phyloP scores from a whole-genome alignment of 2,888 invertebrate genomes.

The Temnothorax unifasciatus region DNA sequence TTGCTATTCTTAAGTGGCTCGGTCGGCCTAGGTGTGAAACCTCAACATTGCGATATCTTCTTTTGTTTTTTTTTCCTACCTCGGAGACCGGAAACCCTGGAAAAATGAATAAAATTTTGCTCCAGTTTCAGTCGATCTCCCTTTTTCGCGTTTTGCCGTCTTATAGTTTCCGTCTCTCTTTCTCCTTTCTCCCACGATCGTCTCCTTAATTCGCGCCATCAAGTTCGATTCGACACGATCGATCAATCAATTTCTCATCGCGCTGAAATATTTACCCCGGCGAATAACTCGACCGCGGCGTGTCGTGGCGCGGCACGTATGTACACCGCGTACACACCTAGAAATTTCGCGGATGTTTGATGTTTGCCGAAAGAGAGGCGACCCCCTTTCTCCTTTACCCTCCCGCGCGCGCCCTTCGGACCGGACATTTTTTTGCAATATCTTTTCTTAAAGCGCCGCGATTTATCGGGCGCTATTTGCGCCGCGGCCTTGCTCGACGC shows the following conservation, averaged over 20 bases:
- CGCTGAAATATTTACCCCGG: constrained; percentile 34
- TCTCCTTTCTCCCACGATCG: too few relatives aligned
- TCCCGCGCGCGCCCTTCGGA: not conserved
- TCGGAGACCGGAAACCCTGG: not conserved
- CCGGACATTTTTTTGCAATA: too few relatives aligned
- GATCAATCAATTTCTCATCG: constrained; percentile 19
- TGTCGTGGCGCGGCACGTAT: not conserved
- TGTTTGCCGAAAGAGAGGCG: too few relatives aligned
- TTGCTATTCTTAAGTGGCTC: constrained; percentile 8
- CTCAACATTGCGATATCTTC: not conserved
- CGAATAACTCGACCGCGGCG: not conserved
- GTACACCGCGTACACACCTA: not conserved
- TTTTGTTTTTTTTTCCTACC: not conserved
- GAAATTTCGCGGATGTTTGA: not conserved
- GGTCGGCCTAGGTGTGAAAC: not conserved
- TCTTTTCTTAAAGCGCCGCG: not conserved
- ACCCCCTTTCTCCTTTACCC: not conserved
- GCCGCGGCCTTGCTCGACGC: not conserved
- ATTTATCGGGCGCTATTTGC: not conserved
- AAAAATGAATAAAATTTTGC: not conserved
- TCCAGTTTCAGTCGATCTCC: too few relatives aligned
- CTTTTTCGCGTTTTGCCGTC: not conserved
- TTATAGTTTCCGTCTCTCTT: too few relatives aligned
- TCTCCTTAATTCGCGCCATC: not conserved
- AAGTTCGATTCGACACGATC: not conserved